Percentiles rank a stretch among this genome's conserved stretches.
Conservation (phyloP, 2,888 invertebrate species). For the Clanis bilineata region DNA sequence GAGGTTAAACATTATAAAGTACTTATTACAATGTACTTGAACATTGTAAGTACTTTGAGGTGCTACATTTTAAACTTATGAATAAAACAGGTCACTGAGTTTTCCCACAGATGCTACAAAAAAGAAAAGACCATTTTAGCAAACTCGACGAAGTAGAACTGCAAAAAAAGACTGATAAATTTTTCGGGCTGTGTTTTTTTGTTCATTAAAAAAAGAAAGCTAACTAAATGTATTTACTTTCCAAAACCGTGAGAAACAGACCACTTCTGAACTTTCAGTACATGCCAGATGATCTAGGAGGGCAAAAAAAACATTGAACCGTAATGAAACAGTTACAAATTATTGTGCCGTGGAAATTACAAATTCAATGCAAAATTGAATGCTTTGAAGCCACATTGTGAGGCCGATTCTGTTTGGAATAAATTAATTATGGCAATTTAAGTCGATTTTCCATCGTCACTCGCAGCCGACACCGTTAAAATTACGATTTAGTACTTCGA, state of each 20-base stretch:
- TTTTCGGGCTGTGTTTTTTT: conserved; percentile 37
- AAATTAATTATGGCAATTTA: conserved; percentile 77
- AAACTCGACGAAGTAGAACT: conserved; percentile 32
- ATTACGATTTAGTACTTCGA: conserved; percentile 65
- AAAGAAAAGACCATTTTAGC: conserved; percentile 4
- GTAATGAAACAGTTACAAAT: conserved; percentile 73
- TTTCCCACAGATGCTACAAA: neutral
- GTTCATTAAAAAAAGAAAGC: conserved; percentile 61
- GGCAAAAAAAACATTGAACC: conserved; percentile 66
- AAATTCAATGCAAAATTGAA: conserved; percentile 77
- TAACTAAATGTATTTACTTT: conserved; percentile 61
- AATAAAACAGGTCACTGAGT: conserved; percentile 1
- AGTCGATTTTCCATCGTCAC: conserved; percentile 67
- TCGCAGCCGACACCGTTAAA: conserved; percentile 62
- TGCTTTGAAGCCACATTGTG: conserved; percentile 67
- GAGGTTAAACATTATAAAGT: neutral
- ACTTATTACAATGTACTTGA: too few relatives aligned
- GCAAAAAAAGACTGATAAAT: conserved; percentile 30
- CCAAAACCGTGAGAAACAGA: conserved; percentile 72
- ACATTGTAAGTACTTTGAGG: neutral
- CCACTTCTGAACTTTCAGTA: conserved; percentile 48
- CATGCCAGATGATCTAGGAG: conserved; percentile 39
- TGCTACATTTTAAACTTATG: neutral
- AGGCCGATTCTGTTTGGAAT: conserved; percentile 73
- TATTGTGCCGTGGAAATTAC: conserved; percentile 79